A percentile compares a stretch with the other conserved stretches of the same genome.
Conservation (phyloP, 2,888 invertebrate species). For the Nowickia ferox region DNA sequence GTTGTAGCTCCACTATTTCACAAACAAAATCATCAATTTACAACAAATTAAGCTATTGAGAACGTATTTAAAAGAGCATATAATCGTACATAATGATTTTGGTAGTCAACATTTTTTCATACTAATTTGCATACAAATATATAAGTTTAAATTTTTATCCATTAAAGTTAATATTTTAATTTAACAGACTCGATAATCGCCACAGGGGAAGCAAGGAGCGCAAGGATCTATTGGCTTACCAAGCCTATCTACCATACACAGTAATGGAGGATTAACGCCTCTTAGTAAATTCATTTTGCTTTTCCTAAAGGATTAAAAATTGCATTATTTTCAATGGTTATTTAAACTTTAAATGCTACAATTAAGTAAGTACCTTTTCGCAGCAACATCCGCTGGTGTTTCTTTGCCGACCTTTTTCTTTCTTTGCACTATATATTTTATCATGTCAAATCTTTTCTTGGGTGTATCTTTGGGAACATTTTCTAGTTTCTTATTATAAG, state of each 20-base stretch:
- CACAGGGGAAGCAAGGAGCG: conserved; percentile 36
- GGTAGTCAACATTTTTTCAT: too few species aligned
- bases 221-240: conserved; percentile 74
- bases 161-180: neutral
- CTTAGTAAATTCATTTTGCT: conserved; percentile 65
- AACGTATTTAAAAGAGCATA: too few species aligned
- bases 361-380: conserved; percentile 35
- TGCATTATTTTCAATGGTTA: neutral
- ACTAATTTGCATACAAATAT: too few species aligned
- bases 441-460: conserved; percentile 71
- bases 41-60: too few species aligned
- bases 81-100: too few species aligned
- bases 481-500: neutral
- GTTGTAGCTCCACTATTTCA: too few species aligned
- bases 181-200: conserved; percentile 60
- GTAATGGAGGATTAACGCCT: conserved; percentile 72
- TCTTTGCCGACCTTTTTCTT: conserved; percentile 50
- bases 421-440: conserved; percentile 72
- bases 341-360: neutral
- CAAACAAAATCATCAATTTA: too few species aligned
- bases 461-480: neutral
- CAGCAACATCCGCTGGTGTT: conserved; percentile 70
- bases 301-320: conserved; percentile 53
- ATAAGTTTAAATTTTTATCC: too few species aligned
- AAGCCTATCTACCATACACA: conserved; percentile 74